Evolutionary conservation across 2,113 vertebrate species (phyloP).

Genomic region (Cebidichthys violaceus): DNA sequence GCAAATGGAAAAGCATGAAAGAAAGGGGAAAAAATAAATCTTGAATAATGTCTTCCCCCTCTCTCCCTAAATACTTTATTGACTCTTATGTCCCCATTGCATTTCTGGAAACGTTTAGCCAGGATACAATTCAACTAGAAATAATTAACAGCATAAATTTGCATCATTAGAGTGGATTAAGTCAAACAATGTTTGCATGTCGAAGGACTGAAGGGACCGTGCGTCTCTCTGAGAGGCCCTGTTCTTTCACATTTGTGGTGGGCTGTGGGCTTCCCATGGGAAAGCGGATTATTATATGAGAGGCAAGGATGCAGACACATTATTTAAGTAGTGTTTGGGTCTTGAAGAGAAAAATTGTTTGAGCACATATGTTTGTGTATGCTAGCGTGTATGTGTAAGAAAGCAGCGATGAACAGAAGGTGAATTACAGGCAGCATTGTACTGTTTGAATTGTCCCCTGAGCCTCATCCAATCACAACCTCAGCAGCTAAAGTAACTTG

Average conservation of each 20-base stretch:
- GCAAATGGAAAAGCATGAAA: slow-evolving; percentile 62
- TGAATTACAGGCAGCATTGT: slow-evolving; percentile 21
- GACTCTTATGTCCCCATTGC: slow-evolving; percentile 68
- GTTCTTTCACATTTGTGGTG: slow-evolving; percentile 37
- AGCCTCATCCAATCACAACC: slow-evolving; percentile 50
- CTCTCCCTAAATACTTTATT: slow-evolving; percentile 63
- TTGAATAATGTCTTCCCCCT: slow-evolving; percentile 63
- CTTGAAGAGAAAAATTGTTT: background rate
- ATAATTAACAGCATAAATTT: slow-evolving; percentile 83
- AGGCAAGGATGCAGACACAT: slow-evolving; percentile 3
- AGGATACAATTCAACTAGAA: slow-evolving; percentile 67
- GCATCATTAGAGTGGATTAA: slow-evolving; percentile 79
- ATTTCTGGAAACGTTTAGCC: slow-evolving; percentile 67
- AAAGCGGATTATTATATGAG: slow-evolving; percentile 27
- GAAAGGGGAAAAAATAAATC: slow-evolving; percentile 47
- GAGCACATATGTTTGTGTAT: background rate
- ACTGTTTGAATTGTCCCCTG: slow-evolving; percentile 20
- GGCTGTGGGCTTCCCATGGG: slow-evolving; percentile 15
- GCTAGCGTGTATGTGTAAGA: background rate
- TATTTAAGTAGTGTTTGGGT: slow-evolving; percentile 12
- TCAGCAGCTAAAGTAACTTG: slow-evolving; percentile 28
- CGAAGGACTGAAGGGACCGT: slow-evolving; percentile 57
- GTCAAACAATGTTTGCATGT: slow-evolving; percentile 74
- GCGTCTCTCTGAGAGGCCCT: slow-evolving; percentile 28
- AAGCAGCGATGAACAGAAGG: background rate